These are phyloP conservation scores for Quiscalus mexicanus DNA, from an alignment of 2,113 vertebrate genomes.

Conservation along the genomic window DNA sequence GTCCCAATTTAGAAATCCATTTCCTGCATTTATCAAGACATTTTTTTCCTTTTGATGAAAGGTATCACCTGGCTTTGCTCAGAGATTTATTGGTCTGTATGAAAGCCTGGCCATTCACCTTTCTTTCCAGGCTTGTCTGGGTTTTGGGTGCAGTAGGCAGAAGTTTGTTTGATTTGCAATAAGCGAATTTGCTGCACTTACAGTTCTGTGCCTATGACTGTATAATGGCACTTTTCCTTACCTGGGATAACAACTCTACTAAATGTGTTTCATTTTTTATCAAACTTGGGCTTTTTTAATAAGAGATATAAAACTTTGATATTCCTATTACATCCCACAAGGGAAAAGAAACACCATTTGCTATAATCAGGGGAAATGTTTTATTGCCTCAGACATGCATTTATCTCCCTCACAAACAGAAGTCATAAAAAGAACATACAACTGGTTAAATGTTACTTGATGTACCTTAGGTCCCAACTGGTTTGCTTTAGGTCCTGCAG, in stretches of 20 bases:
- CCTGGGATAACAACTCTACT: conserved; percentile 52
- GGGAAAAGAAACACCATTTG: conserved; percentile 73
- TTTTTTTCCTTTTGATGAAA: not conserved
- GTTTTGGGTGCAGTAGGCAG: not conserved
- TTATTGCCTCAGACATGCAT: conserved; percentile 65
- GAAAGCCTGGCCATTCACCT: not conserved
- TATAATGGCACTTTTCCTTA: conserved; percentile 33
- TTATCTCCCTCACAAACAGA: conserved; percentile 71
- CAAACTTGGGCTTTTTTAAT: conserved; percentile 64
- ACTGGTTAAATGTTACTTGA: conserved; percentile 70
- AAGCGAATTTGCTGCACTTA: not conserved
- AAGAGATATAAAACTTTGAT: conserved; percentile 66
- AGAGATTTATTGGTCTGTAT: not conserved
- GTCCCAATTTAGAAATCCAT: conserved; percentile 5
- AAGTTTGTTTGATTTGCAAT: not conserved
- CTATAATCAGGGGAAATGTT: conserved; percentile 70
- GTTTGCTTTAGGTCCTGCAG: conserved; percentile 54
- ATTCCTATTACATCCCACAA: conserved; percentile 45
- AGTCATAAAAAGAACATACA: conserved; percentile 73
- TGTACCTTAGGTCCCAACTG: conserved; percentile 58
- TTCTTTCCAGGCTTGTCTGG: not conserved
- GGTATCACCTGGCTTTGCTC: not conserved
- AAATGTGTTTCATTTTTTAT: conserved; percentile 71
- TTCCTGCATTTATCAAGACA: not conserved
- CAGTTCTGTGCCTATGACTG: not conserved